A percentile compares a stretch with the other conserved stretches of the same genome.
Evolutionary conservation across 2,888 invertebrate species (phyloP).

Genomic region (Sycophila texana): DNA sequence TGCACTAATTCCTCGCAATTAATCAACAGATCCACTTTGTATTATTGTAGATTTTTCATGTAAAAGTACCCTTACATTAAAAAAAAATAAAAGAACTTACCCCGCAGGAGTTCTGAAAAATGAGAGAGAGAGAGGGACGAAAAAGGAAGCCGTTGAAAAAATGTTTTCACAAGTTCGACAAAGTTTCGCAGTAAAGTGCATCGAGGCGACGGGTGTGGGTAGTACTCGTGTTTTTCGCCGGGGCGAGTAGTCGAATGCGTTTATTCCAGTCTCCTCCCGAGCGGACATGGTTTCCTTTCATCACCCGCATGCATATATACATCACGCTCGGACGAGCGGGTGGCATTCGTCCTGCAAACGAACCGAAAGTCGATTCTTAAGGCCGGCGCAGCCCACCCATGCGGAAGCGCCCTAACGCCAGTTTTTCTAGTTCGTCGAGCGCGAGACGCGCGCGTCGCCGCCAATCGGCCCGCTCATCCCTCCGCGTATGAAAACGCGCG

Average conservation of each 20-base stretch:
- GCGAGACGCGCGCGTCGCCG: constrained; percentile 55
- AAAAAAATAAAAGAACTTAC: too few relatives aligned
- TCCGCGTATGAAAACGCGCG: neutral
- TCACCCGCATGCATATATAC: constrained; percentile 5
- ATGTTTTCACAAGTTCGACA: too few relatives aligned
- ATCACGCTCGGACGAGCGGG: constrained; percentile 6
- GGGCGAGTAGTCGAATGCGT: neutral
- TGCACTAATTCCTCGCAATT: too few relatives aligned
- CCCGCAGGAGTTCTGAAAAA: too few relatives aligned
- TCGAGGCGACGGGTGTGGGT: too few relatives aligned
- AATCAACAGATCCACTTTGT: too few relatives aligned
- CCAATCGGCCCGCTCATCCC: constrained; percentile 52
- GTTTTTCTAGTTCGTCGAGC: constrained; percentile 66
- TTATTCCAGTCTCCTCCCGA: constrained; percentile 10
- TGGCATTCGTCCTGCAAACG: constrained; percentile 25
- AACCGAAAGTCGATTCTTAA: constrained; percentile 51
- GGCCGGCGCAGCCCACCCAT: constrained; percentile 51
- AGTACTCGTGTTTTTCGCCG: too few relatives aligned
- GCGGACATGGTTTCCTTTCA: neutral
- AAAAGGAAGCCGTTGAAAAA: too few relatives aligned
- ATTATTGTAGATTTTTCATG: too few relatives aligned
- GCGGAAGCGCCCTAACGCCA: constrained; percentile 64
- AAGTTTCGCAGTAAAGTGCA: too few relatives aligned
- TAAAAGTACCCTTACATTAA: too few relatives aligned
- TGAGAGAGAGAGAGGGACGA: too few relatives aligned